Evolutionary conservation across 1,140 invertebrate genomes (phyloP), one percentile per base, ranked within the genome.

Genomic region (Drosophila simulans): DNA sequence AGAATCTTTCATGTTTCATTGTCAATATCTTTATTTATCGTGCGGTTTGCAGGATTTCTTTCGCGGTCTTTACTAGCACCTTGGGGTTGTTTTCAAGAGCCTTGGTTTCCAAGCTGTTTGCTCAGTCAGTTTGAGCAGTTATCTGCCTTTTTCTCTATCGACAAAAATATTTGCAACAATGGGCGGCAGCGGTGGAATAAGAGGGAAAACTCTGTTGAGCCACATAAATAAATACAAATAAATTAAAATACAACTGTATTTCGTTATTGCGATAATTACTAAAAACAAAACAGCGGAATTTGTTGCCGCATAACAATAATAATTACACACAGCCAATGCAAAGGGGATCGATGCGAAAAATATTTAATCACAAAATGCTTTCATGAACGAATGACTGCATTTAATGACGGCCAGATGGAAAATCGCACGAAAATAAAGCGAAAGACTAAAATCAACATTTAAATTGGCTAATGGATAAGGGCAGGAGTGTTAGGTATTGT

Each of bases 351-450:
- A 56, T 58, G 70, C 64, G 49, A 52, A 77, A 68, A 62, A 54
- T 75, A 77, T 77, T 82, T 71, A 78, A 83, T 83, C 81, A 83
- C 75, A 76, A 71, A 80, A 83, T 75, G 81, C 74, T 77, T 86
- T 58, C 68, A 64, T 86, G 78, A 64, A 48, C 54, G 57, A 49
- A 22, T 62, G 35, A 39, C 22, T 62, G 31, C 54, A 52, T 49
- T 65, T 57, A 56, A 57, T 64, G 43, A 56, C 25, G 53, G 59
- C 57, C 63, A 72, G 34, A 51, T 62, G 56, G 42, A 53, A 48
- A 62, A 31, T 64, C 59, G 57, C 57, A 71, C 56, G 39, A 42
- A 39, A 42, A 42, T 62, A 43, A 45, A 65, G 56, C 43, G 31
- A 35, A 71, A 53, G 48, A 34, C 43, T 42, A 25, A 59, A 77